Evolutionary conservation across 2,113 vertebrate species (phyloP).

Genomic region (Anhinga rufa): DNA sequence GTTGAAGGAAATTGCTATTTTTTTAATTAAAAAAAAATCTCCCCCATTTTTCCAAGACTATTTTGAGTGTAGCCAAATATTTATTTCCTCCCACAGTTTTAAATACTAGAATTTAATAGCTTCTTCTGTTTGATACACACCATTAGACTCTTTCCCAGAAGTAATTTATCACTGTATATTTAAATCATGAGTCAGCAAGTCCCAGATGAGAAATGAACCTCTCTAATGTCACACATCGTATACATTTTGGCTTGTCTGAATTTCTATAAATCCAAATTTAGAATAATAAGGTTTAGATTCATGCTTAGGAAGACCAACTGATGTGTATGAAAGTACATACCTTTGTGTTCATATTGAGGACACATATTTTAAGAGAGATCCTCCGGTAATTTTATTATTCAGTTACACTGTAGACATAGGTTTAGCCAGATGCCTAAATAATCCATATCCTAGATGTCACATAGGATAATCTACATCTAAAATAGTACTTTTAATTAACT

Average conservation of each 20-base stretch:
- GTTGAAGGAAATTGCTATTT: background rate
- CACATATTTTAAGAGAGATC: background rate
- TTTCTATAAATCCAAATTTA: background rate
- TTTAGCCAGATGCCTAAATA: background rate
- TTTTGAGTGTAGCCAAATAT: background rate
- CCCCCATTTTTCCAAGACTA: background rate
- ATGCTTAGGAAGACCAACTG: background rate
- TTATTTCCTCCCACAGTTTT: background rate
- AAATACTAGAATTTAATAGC: background rate
- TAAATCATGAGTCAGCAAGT: constrained; percentile 20
- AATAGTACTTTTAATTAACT: background rate
- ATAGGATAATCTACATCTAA: background rate
- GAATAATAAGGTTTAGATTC: background rate
- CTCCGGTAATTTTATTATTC: background rate
- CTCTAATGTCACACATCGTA: background rate
- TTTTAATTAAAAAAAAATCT: background rate
- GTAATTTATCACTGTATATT: background rate
- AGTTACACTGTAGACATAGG: background rate
- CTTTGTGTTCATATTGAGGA: background rate
- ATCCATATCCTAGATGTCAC: background rate
- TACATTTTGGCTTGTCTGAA: background rate
- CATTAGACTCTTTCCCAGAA: background rate
- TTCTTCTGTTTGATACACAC: background rate
- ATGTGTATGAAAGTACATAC: background rate
- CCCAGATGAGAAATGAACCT: background rate